These are phyloP conservation scores for Heliornis fulica DNA, from an alignment of 2,113 vertebrate genomes.

Conservation along the genomic window DNA sequence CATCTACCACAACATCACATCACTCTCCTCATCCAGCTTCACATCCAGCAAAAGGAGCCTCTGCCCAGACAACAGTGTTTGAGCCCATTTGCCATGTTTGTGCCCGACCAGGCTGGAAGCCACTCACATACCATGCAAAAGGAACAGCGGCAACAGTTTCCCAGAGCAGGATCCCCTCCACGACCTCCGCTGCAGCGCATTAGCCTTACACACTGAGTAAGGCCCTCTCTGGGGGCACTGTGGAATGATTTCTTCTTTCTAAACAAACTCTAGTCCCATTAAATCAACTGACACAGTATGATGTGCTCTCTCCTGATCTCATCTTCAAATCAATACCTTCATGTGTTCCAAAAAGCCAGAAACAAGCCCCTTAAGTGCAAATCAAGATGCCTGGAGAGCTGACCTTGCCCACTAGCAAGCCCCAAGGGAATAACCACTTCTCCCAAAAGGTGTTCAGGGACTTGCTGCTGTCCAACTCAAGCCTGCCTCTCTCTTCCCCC, in stretches of 20 bases:
- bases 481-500: not conserved
- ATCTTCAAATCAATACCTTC: not conserved
- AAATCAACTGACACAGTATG: not conserved
- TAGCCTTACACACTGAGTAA: not conserved
- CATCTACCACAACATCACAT: rapidly evolving
- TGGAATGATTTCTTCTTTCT: not conserved
- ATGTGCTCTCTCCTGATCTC: not conserved
- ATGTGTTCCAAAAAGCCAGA: not conserved
- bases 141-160: not conserved
- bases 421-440: not conserved
- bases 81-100: too few relatives aligned
- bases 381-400: not conserved
- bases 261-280: not conserved
- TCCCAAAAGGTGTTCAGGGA: not conserved
- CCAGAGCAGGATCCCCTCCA: not conserved
- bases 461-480: not conserved
- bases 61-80: not conserved
- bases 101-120: rapidly evolving
- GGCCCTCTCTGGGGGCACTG: not conserved
- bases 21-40: not conserved
- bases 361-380: not conserved
- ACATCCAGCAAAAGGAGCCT: not conserved
- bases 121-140: not conserved
- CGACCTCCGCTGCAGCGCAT: not conserved
- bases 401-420: rapidly evolving